A percentile compares a stretch with the other conserved stretches of the same genome.
These are phyloP conservation scores for Cichladusa arquata DNA, from an alignment of 2,113 vertebrate genomes.

Conservation along the genomic window DNA sequence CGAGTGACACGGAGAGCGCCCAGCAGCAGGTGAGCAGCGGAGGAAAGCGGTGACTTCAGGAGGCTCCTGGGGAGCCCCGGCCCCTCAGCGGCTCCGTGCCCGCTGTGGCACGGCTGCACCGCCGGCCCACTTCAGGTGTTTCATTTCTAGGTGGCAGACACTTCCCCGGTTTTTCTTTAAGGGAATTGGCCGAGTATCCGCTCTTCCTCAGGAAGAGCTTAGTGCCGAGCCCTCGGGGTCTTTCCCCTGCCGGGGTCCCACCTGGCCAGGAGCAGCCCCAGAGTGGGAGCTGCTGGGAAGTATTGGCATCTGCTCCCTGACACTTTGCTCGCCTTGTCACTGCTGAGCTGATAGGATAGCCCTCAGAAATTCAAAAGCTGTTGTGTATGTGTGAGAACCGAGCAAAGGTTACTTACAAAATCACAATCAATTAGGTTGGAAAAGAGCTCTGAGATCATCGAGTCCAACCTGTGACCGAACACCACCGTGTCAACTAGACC, in stretches of 20 bases:
- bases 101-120: fast-evolving
- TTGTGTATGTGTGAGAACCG: background rate
- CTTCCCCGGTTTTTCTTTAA: fast-evolving
- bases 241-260: fast-evolving
- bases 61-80: background rate
- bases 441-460: background rate
- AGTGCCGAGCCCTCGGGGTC: too few relatives aligned
- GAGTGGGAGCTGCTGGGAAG: background rate
- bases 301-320: background rate
- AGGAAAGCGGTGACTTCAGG: fast-evolving
- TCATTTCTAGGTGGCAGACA: fast-evolving
- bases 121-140: fast-evolving
- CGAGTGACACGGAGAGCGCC: fast-evolving
- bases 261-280: fast-evolving
- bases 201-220: too few relatives aligned
- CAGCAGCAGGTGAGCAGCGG: conserved; percentile 40
- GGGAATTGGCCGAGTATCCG: background rate
- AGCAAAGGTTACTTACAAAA: background rate
- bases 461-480: background rate
- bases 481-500: fast-evolving
- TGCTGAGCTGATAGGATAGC: background rate
- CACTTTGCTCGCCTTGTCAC: background rate
- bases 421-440: background rate
- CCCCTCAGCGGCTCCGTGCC: background rate
- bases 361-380: fast-evolving